Percentiles rank a stretch among this genome's conserved stretches.
phyloP scores from a whole-genome alignment of 2,888 invertebrate species.

The Epistrophella euchroma region DNA sequence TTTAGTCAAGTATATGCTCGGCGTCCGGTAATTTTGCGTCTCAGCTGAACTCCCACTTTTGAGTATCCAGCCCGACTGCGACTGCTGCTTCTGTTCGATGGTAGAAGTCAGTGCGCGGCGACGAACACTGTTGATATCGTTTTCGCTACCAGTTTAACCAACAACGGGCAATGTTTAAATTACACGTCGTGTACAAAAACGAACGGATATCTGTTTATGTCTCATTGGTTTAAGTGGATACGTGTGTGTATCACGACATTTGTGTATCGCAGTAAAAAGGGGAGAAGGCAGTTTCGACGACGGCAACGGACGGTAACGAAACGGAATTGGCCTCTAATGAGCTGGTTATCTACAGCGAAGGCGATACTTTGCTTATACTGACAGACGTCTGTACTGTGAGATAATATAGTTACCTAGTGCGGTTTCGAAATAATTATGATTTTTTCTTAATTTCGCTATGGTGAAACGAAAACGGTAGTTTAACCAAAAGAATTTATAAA shows the following conservation, averaged over 20 bases:
- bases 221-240: conserved; percentile 75
- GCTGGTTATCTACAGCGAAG: conserved; percentile 69
- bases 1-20: conserved; percentile 48
- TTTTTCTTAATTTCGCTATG: conserved; percentile 48
- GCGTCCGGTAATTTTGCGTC: conserved; percentile 58
- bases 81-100: conserved; percentile 29
- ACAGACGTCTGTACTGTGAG: conserved; percentile 59
- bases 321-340: conserved; percentile 71
- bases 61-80: conserved; percentile 40
- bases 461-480: conserved; percentile 40
- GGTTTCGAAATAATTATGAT: conserved; percentile 72
- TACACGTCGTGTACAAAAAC: conserved; percentile 59
- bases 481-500: neutral
- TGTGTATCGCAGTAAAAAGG: conserved; percentile 39
- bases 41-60: conserved; percentile 66
- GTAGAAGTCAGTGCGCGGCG: conserved; percentile 68
- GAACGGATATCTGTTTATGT: conserved; percentile 73
- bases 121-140: conserved; percentile 70
- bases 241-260: conserved; percentile 65
- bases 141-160: conserved; percentile 72
- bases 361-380: conserved; percentile 69
- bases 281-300: conserved; percentile 52
- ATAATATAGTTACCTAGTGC: conserved; percentile 56
- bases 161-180: conserved; percentile 70
- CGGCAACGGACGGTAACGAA: conserved; percentile 1